A percentile compares a stretch with the other conserved stretches of the same genome.
phyloP scores from a whole-genome alignment of 2,113 vertebrate genomes.

The Noctilio leporinus region DNA sequence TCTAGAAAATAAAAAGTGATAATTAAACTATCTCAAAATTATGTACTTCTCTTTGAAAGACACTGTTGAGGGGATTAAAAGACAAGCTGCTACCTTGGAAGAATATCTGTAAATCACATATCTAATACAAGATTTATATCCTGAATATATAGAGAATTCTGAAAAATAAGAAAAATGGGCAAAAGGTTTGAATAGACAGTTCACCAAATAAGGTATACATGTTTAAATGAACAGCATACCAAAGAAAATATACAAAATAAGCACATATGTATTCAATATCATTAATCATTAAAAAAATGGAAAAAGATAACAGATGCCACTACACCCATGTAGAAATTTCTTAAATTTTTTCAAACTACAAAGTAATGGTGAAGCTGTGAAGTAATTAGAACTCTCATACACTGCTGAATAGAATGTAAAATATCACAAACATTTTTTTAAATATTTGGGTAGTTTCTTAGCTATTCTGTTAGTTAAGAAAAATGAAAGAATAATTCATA shows the following conservation, averaged over 20 bases:
- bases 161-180: not conserved
- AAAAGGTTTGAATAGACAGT: not conserved
- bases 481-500: not conserved
- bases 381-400: not conserved
- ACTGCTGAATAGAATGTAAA: not conserved
- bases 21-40: not conserved
- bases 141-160: not conserved
- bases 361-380: not conserved
- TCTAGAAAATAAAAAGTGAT: not conserved
- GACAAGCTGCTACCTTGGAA: not conserved
- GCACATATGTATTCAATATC: not conserved
- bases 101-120: not conserved
- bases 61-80: not conserved
- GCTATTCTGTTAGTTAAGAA: not conserved
- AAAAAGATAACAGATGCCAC: too few relatives aligned
- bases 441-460: not conserved
- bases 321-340: not conserved
- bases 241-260: not conserved
- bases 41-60: not conserved
- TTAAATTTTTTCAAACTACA: not conserved
- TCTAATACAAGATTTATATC: not conserved
- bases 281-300: not conserved
- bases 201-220: not conserved
- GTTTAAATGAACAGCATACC: not conserved
- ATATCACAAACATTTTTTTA: not conserved